phyloP scores from a whole-genome alignment of 1,140 invertebrate species.

The Heliconius himera region DNA sequence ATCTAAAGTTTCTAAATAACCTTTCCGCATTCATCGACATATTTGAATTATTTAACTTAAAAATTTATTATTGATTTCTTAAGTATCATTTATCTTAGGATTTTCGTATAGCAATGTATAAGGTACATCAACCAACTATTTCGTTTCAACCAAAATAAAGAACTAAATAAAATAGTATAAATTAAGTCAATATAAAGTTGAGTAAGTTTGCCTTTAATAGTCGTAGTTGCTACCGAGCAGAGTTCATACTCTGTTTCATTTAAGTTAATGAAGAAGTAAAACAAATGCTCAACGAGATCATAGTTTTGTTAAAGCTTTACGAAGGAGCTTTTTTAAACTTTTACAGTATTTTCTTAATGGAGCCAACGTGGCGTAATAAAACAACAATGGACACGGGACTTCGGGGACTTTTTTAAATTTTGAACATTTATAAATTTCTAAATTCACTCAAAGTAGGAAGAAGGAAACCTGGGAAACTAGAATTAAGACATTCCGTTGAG shows the following conservation, averaged over 20 bases:
- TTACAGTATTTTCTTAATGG: not conserved
- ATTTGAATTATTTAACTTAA: too few relatives aligned
- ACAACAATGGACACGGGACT: too few relatives aligned
- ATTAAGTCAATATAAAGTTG: slow-evolving; percentile 10
- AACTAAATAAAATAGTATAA: slow-evolving; percentile 15
- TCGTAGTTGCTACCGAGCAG: not conserved
- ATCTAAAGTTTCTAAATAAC: too few relatives aligned
- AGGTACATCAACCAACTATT: not conserved
- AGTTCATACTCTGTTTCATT: slow-evolving; percentile 10
- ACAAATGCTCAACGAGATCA: slow-evolving; percentile 3
- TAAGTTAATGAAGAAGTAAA: slow-evolving; percentile 12
- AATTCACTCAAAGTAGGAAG: too few relatives aligned
- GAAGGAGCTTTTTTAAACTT: not conserved
- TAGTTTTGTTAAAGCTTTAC: not conserved
- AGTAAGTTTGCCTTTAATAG: slow-evolving; percentile 12
- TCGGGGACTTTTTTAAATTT: too few relatives aligned
- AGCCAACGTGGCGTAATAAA: too few relatives aligned
- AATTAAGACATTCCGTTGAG: too few relatives aligned
- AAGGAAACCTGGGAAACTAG: too few relatives aligned
- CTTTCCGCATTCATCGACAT: too few relatives aligned
- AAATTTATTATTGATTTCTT: too few relatives aligned
- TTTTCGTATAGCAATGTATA: not conserved
- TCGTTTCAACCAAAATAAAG: not conserved
- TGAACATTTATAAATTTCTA: too few relatives aligned
- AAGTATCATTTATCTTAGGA: not conserved